Base-by-base conservation (phyloP, 2,888 invertebrate genomes). In the Imbricaverruca yamaguchii region DNA sequence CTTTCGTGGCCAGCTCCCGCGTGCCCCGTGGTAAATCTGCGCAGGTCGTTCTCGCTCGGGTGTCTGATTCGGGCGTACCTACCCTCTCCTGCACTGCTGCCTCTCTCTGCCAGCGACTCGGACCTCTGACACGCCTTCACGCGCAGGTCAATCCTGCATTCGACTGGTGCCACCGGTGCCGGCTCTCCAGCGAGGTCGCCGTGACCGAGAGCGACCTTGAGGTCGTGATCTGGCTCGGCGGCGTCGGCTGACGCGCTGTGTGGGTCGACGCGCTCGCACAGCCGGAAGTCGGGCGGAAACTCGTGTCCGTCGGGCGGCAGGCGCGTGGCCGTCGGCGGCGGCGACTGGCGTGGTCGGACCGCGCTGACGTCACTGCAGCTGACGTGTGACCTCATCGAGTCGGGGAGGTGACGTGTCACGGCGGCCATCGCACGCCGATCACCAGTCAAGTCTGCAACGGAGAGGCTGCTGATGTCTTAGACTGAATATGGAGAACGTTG, bases 281-380 rank as follows among this genome's bases (percentile, higher is more conserved):
- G 39, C 12, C 74, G 89, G 85, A 90, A 91, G 85, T 91, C 92
- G 78, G 90, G 89, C 81, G 93, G 93, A 87, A 93, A 93, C 87
- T 94, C 94, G 87, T 93, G 93, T 85, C 93, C 93, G 87, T 94
- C 93, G 78, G 93, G 93, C 84, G 93, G 93, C 87, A 93, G 92
- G 85, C 93, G 90, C 80, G 92, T 92, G 86, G 91, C 86, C 81
- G 86, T 85, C 69, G 87, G 87, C 74, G 87, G 87, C 39, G 74
- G 74, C 13, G 25, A 69, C 13, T 10, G 13, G 13, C 21, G 21
- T 21, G 53, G 21, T 18, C 18, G 2, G 12, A 59, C 12, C 15
- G 59, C 11, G 11, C 4, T 59, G 74, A 13, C 74, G 53, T 6
- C 74, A 6, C 9, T 23, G 53, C 3, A 53, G 10, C 74, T 8